phyloP scores from a whole-genome alignment of 2,888 invertebrate species.

The Malthinus flaveolus region DNA sequence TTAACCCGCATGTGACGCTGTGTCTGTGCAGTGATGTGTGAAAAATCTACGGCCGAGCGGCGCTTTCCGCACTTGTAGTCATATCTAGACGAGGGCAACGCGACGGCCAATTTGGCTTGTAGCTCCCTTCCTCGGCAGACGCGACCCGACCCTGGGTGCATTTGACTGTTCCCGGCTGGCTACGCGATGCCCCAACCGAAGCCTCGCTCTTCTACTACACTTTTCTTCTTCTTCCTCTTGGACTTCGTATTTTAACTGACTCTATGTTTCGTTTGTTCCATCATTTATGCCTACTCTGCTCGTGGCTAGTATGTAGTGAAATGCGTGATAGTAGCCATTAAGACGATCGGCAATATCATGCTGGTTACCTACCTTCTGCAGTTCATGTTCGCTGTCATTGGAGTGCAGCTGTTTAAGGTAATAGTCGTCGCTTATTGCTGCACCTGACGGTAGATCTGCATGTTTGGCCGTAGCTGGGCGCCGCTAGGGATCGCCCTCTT shows the following conservation, averaged over 20 bases:
- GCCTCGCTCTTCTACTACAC: slow-evolving; percentile 36
- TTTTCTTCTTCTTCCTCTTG: slow-evolving; percentile 23
- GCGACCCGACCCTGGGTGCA: slow-evolving; percentile 53
- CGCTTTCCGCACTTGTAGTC: slow-evolving; percentile 53
- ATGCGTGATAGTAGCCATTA: slow-evolving; percentile 99
- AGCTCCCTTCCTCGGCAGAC: slow-evolving; percentile 38
- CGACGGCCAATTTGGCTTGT: slow-evolving; percentile 30
- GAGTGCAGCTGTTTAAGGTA: slow-evolving; percentile 99
- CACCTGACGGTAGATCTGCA: slow-evolving; percentile 51
- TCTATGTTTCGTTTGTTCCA: slow-evolving; percentile 49
- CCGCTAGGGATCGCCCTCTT: slow-evolving; percentile 23
- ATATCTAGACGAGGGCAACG: slow-evolving; percentile 53
- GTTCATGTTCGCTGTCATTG: slow-evolving; percentile 99
- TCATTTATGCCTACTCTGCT: slow-evolving; percentile 50
- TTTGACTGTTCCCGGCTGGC: slow-evolving; percentile 49
- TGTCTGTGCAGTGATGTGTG: slow-evolving; percentile 46
- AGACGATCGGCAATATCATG: slow-evolving; percentile 99
- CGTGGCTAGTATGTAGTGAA: slow-evolving; percentile 94
- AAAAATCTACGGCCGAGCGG: slow-evolving; percentile 25
- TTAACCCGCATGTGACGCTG: slow-evolving; percentile 52
- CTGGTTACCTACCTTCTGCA: slow-evolving; percentile 99
- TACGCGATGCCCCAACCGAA: slow-evolving; percentile 44
- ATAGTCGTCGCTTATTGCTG: slow-evolving; percentile 54
- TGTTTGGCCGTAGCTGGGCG: slow-evolving; percentile 48
- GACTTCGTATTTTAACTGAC: slow-evolving; percentile 31